A percentile compares a stretch with the other conserved stretches of the same genome.
Conservation (phyloP, 2,888 invertebrate species). For the Hypolimnas misippus region DNA sequence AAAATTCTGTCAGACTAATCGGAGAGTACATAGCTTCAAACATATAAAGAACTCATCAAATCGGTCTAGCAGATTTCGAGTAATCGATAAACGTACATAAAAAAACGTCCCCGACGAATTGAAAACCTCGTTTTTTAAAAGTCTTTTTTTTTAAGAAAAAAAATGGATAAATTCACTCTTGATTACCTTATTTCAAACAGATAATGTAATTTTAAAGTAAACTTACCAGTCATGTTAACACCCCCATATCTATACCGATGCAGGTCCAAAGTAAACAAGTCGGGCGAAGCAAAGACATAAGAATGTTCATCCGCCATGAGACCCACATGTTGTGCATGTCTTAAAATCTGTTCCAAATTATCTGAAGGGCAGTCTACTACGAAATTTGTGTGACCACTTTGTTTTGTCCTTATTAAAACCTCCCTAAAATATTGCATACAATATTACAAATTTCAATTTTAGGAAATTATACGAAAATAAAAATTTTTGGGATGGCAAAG, state of each 20-base stretch:
- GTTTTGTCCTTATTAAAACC: slow-evolving; percentile 88
- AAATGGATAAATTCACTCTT: too few species aligned
- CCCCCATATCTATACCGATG: slow-evolving; percentile 91
- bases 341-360: slow-evolving; percentile 64
- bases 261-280: slow-evolving; percentile 91
- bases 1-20: too few species aligned
- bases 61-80: too few species aligned
- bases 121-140: too few species aligned
- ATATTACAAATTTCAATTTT: neutral
- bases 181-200: neutral
- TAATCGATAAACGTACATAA: too few species aligned
- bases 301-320: slow-evolving; percentile 91
- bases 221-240: slow-evolving; percentile 90
- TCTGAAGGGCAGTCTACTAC: slow-evolving; percentile 90
- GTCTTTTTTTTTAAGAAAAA: too few species aligned
- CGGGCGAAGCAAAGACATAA: slow-evolving; percentile 91
- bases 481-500: too few species aligned
- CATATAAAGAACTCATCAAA: too few species aligned
- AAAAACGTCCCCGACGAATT: too few species aligned
- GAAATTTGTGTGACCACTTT: slow-evolving; percentile 87
- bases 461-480: too few species aligned
- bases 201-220: neutral
- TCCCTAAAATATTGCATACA: slow-evolving; percentile 71
- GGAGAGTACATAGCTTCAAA: too few species aligned
- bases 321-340: slow-evolving; percentile 93